phyloP scores from a whole-genome alignment of 2,797 vertebrate species.

The Morus bassanus region DNA sequence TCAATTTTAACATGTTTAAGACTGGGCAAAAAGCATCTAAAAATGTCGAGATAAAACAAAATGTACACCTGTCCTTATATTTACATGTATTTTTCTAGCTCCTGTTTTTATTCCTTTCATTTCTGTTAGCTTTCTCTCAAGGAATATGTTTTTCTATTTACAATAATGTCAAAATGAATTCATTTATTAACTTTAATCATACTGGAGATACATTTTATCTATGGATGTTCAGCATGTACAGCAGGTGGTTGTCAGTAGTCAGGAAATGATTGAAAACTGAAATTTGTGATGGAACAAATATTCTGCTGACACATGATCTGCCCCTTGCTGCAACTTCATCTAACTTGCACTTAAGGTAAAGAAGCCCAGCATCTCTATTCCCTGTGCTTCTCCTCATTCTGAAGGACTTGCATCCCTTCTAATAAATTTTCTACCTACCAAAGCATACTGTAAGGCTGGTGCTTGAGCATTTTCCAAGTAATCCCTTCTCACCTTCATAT shows the following conservation, averaged over 20 bases:
- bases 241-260: constrained; percentile 4
- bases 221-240: not conserved
- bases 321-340: constrained; percentile 17
- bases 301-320: constrained; percentile 20
- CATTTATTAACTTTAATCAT: constrained; percentile 61
- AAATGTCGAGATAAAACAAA: constrained; percentile 50
- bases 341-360: constrained; percentile 17
- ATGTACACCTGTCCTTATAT: constrained; percentile 1
- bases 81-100: not conserved
- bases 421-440: not conserved
- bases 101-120: constrained; percentile 27
- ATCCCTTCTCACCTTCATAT: not conserved
- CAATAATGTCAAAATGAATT: constrained; percentile 3
- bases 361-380: not conserved
- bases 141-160: constrained; percentile 51
- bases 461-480: not conserved
- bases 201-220: constrained; percentile 33
- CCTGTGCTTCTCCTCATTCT: not conserved
- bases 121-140: constrained; percentile 46
- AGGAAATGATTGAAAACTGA: constrained; percentile 19
- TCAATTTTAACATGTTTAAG: constrained; percentile 33
- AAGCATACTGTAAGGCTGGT: not conserved
- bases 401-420: not conserved
- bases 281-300: constrained; percentile 13
- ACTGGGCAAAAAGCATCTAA: constrained; percentile 37